Evolutionary conservation across 2,797 vertebrate species (phyloP), one percentile per base, ranked within the genome.

Genomic region (Cossypha niveicapilla): DNA sequence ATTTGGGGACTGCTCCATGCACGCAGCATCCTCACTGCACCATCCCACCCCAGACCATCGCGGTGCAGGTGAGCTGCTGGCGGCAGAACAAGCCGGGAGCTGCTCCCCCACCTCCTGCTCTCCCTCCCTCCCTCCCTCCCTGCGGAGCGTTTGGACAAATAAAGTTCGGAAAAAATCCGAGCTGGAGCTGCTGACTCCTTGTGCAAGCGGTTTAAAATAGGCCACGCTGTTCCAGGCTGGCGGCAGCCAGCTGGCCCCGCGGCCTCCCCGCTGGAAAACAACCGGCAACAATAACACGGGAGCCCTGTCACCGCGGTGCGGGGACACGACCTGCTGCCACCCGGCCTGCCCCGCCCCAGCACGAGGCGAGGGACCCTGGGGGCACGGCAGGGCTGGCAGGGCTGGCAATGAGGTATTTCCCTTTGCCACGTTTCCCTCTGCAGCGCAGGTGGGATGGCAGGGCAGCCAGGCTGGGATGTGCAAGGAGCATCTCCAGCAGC

Each of bases 141-240:
- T 6, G 68, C 50, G 48, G 96, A 96, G 92, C 30, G 0, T 93
- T 96, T 96, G 96, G 94, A 96, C 92, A 96, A 96, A 96, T 94
- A 96, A 94, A 96, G 96, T 96, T 94, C 80, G 92, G 96, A 96
- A 96, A 96, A 95, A 96, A 96, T 95, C 94, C 9, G 85, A 66
- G 90, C 92, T 93, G 88, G 96, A 96, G 94, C 93, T 94, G 93
- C 96, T 96, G 94, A 95, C 93, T 96, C 96, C 96, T 96, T 95
- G 94, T 96, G 96, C 93, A 96, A 96, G 94, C 35, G 35, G 94
- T 96, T 96, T 96, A 96, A 96, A 96, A 96, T 95, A 96, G 96
- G 96, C 93, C 94, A 96, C 14, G 68, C 91, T 96, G 95, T 96
- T 95, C 94, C 94, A 93, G 90, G 61, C 90, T 21, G 76, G 92